phyloP scores from a whole-genome alignment of 2,113 vertebrate species.

The Podiceps cristatus region DNA sequence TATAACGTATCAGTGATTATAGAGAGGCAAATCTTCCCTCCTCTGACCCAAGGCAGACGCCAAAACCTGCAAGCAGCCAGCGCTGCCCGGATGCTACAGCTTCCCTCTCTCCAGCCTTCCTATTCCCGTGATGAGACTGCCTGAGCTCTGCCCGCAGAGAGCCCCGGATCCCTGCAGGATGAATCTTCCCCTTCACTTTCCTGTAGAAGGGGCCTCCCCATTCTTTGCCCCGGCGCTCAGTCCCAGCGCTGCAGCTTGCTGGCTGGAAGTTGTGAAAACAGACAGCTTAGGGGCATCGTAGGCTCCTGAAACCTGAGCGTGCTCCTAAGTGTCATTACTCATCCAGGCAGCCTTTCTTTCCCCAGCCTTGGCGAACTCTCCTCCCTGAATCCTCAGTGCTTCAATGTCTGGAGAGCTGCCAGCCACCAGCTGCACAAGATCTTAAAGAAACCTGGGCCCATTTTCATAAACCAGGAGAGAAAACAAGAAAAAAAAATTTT shows the following conservation, averaged over 20 bases:
- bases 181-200: not conserved
- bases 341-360: constrained; percentile 58
- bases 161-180: not conserved
- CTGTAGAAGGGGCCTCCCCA: constrained; percentile 30
- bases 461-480: not conserved
- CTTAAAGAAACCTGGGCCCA: constrained; percentile 9
- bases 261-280: constrained; percentile 54
- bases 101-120: not conserved
- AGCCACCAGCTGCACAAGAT: constrained; percentile 66
- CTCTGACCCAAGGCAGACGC: not conserved
- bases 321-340: constrained; percentile 69
- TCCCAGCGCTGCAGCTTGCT: constrained; percentile 34
- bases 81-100: not conserved
- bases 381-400: constrained; percentile 61
- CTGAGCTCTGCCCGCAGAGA: not conserved
- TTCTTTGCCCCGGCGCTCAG: not conserved
- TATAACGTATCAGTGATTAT: not conserved
- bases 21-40: not conserved
- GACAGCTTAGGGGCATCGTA: constrained; percentile 46
- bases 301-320: constrained; percentile 32
- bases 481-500: not conserved
- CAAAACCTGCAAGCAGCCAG: not conserved
- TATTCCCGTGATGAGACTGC: not conserved
- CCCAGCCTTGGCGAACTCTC: constrained; percentile 17
- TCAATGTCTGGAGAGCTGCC: constrained; percentile 52